phyloP scores from a whole-genome alignment of 2,113 vertebrate genomes.

The Caranx melampygus region DNA sequence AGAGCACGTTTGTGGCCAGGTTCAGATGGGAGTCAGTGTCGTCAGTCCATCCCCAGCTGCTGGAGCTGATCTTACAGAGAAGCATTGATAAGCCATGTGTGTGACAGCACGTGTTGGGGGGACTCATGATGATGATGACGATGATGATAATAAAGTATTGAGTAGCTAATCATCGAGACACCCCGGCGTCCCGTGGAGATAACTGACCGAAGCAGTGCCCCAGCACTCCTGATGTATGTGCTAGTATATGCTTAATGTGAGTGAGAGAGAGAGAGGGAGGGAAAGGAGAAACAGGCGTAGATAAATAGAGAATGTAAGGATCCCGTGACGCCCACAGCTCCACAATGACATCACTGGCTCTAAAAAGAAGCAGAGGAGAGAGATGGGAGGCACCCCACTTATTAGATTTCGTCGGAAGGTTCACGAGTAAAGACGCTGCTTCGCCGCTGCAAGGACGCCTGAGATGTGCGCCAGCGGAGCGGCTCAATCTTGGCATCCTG shows the following conservation, averaged over 20 bases:
- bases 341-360: constrained; percentile 79
- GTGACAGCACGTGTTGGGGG: neutral
- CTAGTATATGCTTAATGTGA: constrained; percentile 27
- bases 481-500: constrained; percentile 28
- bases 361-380: constrained; percentile 66
- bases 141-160: neutral
- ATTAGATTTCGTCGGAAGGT: constrained; percentile 68
- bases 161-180: constrained; percentile 38
- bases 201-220: constrained; percentile 38
- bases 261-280: neutral
- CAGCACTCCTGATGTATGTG: constrained; percentile 42
- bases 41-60: neutral
- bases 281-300: neutral
- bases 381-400: constrained; percentile 74
- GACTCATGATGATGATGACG: neutral
- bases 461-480: constrained; percentile 48
- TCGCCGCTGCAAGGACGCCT: constrained; percentile 50
- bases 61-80: neutral
- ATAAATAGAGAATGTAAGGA: constrained; percentile 49
- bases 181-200: constrained; percentile 32
- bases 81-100: neutral
- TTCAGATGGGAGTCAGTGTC: neutral
- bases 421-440: constrained; percentile 65
- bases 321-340: constrained; percentile 77
- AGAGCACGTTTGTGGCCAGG: neutral